Conservation (phyloP, 2,797 vertebrate genomes). For the Lagothrix lagotricha region DNA sequence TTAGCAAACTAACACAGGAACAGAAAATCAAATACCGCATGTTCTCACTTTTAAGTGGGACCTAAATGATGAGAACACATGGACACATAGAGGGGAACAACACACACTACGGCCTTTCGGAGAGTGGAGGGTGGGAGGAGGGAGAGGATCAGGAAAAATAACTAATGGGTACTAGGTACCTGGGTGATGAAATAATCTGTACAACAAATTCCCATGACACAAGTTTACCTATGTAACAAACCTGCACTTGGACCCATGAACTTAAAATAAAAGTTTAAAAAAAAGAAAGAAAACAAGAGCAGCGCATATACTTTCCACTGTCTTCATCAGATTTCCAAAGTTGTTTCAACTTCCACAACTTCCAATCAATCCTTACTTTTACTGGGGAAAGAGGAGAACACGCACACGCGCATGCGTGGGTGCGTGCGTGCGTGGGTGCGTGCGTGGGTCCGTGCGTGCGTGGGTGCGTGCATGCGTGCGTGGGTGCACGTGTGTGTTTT, state of each 20-base stretch:
- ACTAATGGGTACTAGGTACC: not conserved
- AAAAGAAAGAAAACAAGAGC: not conserved
- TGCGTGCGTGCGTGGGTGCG: rapidly evolving
- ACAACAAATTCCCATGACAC: not conserved
- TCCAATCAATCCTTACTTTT: not conserved
- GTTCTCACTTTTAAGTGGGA: not conserved
- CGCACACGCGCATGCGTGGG: not conserved
- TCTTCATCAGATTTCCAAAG: not conserved
- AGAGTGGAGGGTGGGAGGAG: not conserved
- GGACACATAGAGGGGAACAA: not conserved
- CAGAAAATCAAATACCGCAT: not conserved
- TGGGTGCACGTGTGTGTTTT: not conserved
- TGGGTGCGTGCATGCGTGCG: not conserved
- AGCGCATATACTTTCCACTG: not conserved
- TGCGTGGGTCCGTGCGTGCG: not conserved
- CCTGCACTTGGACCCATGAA: not conserved
- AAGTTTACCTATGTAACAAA: not conserved
- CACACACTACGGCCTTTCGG: not conserved
- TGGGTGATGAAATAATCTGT: not conserved
- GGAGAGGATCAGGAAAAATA: not conserved
- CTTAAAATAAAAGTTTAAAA: not conserved
- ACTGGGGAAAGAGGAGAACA: not conserved
- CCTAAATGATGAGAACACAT: not conserved
- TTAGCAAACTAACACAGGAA: not conserved
- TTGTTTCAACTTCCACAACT: not conserved